Base-by-base conservation (phyloP, 2,888 invertebrate species). In the Octonoba sinensis region DNA sequence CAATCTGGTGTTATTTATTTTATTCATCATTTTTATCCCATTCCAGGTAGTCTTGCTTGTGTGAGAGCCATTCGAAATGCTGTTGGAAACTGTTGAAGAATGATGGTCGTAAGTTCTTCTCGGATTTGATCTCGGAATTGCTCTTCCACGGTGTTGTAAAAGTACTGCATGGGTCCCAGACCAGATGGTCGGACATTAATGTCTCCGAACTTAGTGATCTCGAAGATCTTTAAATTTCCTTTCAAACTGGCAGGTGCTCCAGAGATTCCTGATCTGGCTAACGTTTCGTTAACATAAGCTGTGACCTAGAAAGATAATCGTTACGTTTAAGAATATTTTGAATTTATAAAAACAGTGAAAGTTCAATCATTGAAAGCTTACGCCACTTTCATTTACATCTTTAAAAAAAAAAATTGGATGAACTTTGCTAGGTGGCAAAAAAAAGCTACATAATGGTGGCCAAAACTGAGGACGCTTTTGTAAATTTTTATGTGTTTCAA, bases 161-260 rank as follows among this genome's bases (percentile, higher is more conserved):
- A 62, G 47, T 59, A 54, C 62, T 79, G 79, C 8, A 73, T 56
- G 44, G 69, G 12, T 8, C 79, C 79, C 15, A 79, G 62, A 54
- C 67, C 67, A 12, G 79, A 73, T 1, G 69, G 24, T 16, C 73
- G 60, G 0, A 51, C 69, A 22, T 79, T 79, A 8, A 79, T 64
- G 49, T 79, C 79, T 1, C 79, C 79, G 49, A 79, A 73, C 46
- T 73, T 79, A 18, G 46, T 69, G n/a, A 79, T 73, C 56, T 79
- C 73, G 16, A 79, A 27, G 1, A 67, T 24, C 12, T 69, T 79
- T 51, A 79, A 20, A 3, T 62, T 62, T 11, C 72, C 79, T 67
- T 67, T 79, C 15, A 79, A 44, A 20, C 67, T 72, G 3, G 79
- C 47, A 11, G 79, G 79, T 1, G 36, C 44, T 15, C 79, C 79